Evolutionary conservation across 2,888 invertebrate species (phyloP).

Genomic region (Drosophila acutilabella): DNA sequence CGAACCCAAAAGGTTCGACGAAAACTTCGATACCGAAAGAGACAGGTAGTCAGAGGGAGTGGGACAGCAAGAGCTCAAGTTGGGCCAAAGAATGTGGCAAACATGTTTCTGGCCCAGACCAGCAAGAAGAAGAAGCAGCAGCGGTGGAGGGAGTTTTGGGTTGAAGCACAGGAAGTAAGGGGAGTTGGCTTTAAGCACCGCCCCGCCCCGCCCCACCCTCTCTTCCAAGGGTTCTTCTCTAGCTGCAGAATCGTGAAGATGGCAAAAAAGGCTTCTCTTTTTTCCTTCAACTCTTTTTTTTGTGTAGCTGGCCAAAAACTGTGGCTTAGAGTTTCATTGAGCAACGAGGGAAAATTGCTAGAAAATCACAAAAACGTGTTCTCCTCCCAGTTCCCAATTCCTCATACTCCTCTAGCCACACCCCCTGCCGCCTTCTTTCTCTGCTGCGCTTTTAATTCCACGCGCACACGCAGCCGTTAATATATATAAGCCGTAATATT

Average conservation of each 20-base stretch:
- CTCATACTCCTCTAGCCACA: slow-evolving; percentile 7
- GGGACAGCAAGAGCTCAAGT: slow-evolving; percentile 32
- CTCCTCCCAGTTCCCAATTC: slow-evolving; percentile 21
- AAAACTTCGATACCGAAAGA: slow-evolving; percentile 69
- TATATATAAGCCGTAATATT: slow-evolving; percentile 78
- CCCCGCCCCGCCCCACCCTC: background rate
- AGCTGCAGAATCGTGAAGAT: slow-evolving; percentile 63
- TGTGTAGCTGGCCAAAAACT: slow-evolving; percentile 35
- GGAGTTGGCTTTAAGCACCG: slow-evolving; percentile 52
- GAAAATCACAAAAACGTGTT: slow-evolving; percentile 83
- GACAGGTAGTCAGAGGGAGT: slow-evolving; percentile 12
- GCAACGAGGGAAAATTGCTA: slow-evolving; percentile 75
- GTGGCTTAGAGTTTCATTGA: slow-evolving; percentile 57
- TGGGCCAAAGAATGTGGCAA: slow-evolving; percentile 78
- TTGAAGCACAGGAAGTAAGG: slow-evolving; percentile 75
- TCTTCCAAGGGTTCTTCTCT: slow-evolving; percentile 29
- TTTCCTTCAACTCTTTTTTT: slow-evolving; percentile 58
- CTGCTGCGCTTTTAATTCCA: slow-evolving; percentile 64
- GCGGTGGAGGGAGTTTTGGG: background rate
- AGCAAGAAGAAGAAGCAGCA: background rate
- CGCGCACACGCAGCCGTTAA: slow-evolving; percentile 73
- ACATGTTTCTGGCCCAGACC: slow-evolving; percentile 69
- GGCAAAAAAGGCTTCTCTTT: slow-evolving; percentile 60
- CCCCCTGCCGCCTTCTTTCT: background rate
- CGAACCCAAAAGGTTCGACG: slow-evolving; percentile 78